Evolutionary conservation across 1,140 invertebrate genomes (phyloP).

Genomic region (Caenorhabditis latens): DNA sequence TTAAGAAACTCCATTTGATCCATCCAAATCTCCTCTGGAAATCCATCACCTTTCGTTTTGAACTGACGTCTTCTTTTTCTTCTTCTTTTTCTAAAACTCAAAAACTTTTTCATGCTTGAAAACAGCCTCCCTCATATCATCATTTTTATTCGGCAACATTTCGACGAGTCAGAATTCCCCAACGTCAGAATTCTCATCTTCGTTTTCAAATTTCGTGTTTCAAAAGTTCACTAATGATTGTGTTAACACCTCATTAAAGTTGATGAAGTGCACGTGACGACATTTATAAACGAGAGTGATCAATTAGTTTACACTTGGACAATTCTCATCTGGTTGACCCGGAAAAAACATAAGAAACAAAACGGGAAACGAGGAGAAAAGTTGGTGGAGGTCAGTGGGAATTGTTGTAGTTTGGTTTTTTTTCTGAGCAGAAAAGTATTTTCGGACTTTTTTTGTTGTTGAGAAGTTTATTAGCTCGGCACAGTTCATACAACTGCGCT

Average conservation of each 20-base stretch:
- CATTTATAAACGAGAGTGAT: not conserved
- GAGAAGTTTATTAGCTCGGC: too few relatives aligned
- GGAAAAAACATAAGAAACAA: not conserved
- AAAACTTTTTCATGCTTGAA: not conserved
- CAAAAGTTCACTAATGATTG: constrained; percentile 4
- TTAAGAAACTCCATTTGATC: too few relatives aligned
- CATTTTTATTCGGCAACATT: not conserved
- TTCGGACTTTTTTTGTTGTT: too few relatives aligned
- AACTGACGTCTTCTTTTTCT: constrained; percentile 3
- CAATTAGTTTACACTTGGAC: constrained; percentile 9
- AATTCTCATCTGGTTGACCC: constrained; percentile 3
- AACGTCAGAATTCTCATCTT: constrained; percentile 1
- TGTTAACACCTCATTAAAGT: not conserved
- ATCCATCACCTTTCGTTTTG: not conserved
- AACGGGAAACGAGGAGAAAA: not conserved
- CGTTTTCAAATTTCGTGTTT: not conserved
- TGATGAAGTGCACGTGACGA: constrained; percentile 6
- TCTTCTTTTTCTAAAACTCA: not conserved
- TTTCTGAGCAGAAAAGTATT: too few relatives aligned
- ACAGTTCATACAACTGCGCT: too few relatives aligned
- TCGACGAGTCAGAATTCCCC: not conserved
- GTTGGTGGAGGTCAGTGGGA: not conserved
- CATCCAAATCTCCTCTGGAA: not conserved
- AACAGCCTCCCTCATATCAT: not conserved
- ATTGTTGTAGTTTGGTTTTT: not conserved